Base-by-base conservation (phyloP, 64 coral and sea anemone genomes). In the Platygyra sinensis region DNA sequence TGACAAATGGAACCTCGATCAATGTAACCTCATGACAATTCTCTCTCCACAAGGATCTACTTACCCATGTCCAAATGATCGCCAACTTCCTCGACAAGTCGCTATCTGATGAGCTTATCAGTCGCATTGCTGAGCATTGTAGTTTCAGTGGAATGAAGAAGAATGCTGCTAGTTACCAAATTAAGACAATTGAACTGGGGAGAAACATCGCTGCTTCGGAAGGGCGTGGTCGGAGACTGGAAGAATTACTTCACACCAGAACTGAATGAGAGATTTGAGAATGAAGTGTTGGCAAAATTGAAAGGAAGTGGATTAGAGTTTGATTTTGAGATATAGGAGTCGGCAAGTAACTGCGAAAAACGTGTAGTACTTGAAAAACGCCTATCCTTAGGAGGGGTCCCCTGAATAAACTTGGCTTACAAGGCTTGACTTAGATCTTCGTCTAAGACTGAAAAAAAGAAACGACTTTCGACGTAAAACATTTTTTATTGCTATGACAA, bases 51-150 rank as follows among this genome's bases (percentile, higher is more conserved):
- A 32, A 81, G 78, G 78, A 81, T 32, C 57, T 81, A 6, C 57
- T 19, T 16, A 36, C 55, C 55, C 25, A 33, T 32, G 78, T 81
- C 17, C 78, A 57, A 32, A 81, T 33, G 30, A 62, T 81, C 15
- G 54, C 78, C 0, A n/a, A 81, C 15, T 81, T 81, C 57, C 78
- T 81, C 2, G 62, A 81, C 29, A 81, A 81, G 57, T 29, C 78
- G 4, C 54, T 81, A 12, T 62, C 54, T 36, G 55, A 81, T 62
- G 78, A 81, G 8, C 78, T 81, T 11, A 1, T 62, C 12, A 62
- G 33, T 62, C 78, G 11, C 78, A 81, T 81, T 22, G 57, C 76
- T 12, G 76, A 79, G 13, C 76, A 79, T n/a, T 79, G 76, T 29
- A 55, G 50, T 28, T 55, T 79, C 25, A 57, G 55, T 15, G 76